Evolutionary conservation across 2,113 vertebrate genomes (phyloP).

Genomic region (Scomber colias): DNA sequence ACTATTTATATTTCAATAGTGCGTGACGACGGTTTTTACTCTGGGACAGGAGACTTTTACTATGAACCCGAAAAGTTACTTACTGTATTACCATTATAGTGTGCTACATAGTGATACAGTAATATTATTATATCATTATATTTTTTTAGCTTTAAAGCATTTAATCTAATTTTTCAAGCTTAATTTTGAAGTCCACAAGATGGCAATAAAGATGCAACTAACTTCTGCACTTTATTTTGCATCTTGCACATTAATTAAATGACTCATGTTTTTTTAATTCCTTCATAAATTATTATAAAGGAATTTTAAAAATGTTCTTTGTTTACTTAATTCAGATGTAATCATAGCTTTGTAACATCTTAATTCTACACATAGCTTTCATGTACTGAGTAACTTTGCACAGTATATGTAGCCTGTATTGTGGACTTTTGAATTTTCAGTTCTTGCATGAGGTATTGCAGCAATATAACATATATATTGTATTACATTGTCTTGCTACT

Average conservation of each 20-base stretch:
- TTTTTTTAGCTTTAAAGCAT: neutral
- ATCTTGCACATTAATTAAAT: neutral
- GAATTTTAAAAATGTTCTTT: no score
- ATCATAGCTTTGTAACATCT: neutral
- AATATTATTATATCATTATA: neutral
- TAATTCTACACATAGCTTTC: neutral
- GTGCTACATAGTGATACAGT: neutral
- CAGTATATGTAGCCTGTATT: no score
- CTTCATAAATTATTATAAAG: no score
- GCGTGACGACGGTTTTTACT: neutral
- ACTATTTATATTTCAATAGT: constrained; percentile 10
- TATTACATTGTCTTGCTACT: no score
- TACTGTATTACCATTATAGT: neutral
- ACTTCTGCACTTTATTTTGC: neutral
- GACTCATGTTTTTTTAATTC: no score
- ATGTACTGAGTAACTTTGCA: no score
- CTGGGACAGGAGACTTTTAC: neutral
- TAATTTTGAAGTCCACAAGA: no score
- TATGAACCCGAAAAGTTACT: neutral
- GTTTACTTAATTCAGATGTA: neutral
- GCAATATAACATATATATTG: no score
- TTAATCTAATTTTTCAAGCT: no score
- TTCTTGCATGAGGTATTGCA: no score
- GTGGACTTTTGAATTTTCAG: no score
- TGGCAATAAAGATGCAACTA: neutral